Conservation (phyloP, 2,113 vertebrate species). For the Hemibagrus wyckioides region DNA sequence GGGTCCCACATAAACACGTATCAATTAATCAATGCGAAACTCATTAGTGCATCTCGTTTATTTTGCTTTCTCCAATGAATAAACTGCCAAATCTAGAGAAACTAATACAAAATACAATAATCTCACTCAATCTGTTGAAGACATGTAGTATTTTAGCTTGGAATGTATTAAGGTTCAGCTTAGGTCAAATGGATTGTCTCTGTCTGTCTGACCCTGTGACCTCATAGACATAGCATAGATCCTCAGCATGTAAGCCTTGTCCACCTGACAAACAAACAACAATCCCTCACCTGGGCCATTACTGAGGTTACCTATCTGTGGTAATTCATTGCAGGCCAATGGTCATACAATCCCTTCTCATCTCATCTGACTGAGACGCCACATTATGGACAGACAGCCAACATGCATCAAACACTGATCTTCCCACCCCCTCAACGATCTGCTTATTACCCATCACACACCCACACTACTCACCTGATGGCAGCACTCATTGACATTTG, state of each 20-base stretch:
- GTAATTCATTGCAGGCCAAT: slow-evolving; percentile 30
- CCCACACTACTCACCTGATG: slow-evolving; percentile 38
- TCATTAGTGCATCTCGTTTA: slow-evolving; percentile 58
- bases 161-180: slow-evolving; percentile 10
- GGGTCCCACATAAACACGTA: slow-evolving; percentile 57
- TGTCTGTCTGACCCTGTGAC: slow-evolving; percentile 38
- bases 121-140: neutral
- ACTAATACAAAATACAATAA: slow-evolving; percentile 19
- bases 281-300: slow-evolving; percentile 35
- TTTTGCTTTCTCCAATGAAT: slow-evolving; percentile 45
- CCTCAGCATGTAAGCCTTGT: slow-evolving; percentile 40
- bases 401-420: slow-evolving; percentile 26
- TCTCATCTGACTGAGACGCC: slow-evolving; percentile 43
- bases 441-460: slow-evolving; percentile 42
- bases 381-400: slow-evolving; percentile 29
- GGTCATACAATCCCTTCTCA: slow-evolving; percentile 36
- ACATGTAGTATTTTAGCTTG: neutral
- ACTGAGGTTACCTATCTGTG: slow-evolving; percentile 38
- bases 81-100: slow-evolving; percentile 1
- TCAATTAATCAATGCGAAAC: slow-evolving; percentile 61
- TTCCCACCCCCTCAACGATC: slow-evolving; percentile 22
- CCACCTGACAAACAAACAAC: slow-evolving; percentile 48
- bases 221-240: slow-evolving; percentile 39
- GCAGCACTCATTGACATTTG: slow-evolving; percentile 48
- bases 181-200: slow-evolving; percentile 42